Evolutionary conservation across 2,888 invertebrate genomes (phyloP).

Genomic region (Apodemia mormo): DNA sequence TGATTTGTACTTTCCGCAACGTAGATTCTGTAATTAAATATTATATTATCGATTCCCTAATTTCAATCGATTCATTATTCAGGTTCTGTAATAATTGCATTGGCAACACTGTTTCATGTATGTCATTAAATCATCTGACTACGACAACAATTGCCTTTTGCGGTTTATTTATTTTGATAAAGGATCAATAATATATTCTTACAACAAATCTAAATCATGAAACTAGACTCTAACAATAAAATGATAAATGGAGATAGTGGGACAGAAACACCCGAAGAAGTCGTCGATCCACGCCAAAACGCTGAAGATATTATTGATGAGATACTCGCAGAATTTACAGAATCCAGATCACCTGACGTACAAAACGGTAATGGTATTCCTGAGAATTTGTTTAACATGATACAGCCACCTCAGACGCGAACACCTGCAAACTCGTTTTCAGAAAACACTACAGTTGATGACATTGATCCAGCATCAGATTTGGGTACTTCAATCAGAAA

Average conservation of each 20-base stretch:
- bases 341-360: slow-evolving; percentile 61
- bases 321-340: slow-evolving; percentile 74
- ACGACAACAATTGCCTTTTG: slow-evolving; percentile 36
- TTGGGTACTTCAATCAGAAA: slow-evolving; percentile 75
- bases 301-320: slow-evolving; percentile 77
- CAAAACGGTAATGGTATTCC: slow-evolving; percentile 66
- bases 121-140: slow-evolving; percentile 47
- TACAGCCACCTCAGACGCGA: slow-evolving; percentile 71
- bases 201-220: slow-evolving; percentile 55
- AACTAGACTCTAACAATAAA: slow-evolving; percentile 77
- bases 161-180: slow-evolving; percentile 63
- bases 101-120: no score
- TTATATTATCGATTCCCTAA: no score
- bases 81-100: no score
- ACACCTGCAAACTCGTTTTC: slow-evolving; percentile 75
- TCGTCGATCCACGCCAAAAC: slow-evolving; percentile 70
- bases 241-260: slow-evolving; percentile 71
- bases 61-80: no score
- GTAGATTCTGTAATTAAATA: neutral
- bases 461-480: slow-evolving; percentile 76
- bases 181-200: slow-evolving; percentile 52
- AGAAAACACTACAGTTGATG: slow-evolving; percentile 68
- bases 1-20: neutral
- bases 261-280: slow-evolving; percentile 68
- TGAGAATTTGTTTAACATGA: slow-evolving; percentile 65